Evolutionary conservation across 2,888 invertebrate species (phyloP), one percentile per base, ranked within the genome.

Genomic region (Mythimna impura): DNA sequence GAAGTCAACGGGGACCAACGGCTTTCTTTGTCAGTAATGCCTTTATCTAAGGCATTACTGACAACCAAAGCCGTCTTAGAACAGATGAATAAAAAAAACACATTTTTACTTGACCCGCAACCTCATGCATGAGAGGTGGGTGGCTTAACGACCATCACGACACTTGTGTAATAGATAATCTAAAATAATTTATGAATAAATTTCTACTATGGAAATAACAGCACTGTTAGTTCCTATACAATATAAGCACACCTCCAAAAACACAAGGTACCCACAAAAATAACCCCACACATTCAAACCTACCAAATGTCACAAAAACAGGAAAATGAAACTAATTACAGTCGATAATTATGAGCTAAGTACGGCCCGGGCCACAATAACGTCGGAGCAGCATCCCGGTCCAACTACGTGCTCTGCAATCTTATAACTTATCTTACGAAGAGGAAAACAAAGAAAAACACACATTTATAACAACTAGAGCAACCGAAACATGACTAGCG

Each of bases 331-430:
- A 83, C 78, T 86, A 84, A 89, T 87, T 86, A 87, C 79, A 64
- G 66, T 54, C 80, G 79, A 82, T 86, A 87, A 89, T 89, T 85
- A 86, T 85, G 86, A 87, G 80, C 81, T 86, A 85, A 87, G 85
- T 85, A 67, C 79, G 82, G 76, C 63, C 71, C 78, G 78, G 77
- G 82, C 88, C 89, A 89, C 91, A 91, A 92, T 89, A 90, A 87
- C 87, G 86, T 75, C 77, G 84, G 89, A 86, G 89, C 89, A 89
- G 88, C 88, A 87, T 88, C 88, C 88, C 86, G 89, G 76, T 82
- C 82, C 80, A 80, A 83, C 86, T 87, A 93, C 93, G 93, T 94
- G 93, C 91, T 86, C 89, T 77, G 92, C 88, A 91, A 89, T 78
- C 84, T 85, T 86, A 92, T 89, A 81, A 87, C 30, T 76, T 71